phyloP scores from a whole-genome alignment of 1,140 invertebrate species.

The Mamestra configurata region DNA sequence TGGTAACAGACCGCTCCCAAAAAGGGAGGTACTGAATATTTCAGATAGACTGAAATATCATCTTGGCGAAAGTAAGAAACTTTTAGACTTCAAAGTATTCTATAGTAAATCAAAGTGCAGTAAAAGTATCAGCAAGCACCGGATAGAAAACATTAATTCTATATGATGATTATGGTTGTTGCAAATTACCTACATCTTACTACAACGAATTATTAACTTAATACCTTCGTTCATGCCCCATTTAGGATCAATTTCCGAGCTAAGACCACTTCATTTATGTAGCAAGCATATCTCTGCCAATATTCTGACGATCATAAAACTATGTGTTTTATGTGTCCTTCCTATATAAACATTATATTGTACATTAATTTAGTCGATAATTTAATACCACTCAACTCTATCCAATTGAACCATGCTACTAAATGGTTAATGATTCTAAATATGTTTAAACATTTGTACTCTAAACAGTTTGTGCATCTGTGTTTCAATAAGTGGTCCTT shows the following conservation, averaged over 20 bases:
- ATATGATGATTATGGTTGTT: no score
- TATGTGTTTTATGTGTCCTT: not conserved
- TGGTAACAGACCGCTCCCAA: conserved; percentile 23
- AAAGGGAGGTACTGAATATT: conserved; percentile 31
- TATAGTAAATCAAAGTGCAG: not conserved
- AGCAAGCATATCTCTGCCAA: not conserved
- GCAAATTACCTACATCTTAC: no score
- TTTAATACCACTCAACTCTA: not conserved
- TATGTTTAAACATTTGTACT: not conserved
- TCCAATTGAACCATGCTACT: not conserved
- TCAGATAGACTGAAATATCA: not conserved
- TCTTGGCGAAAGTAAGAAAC: not conserved
- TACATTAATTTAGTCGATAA: not conserved
- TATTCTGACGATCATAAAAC: no score
- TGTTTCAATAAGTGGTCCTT: not conserved
- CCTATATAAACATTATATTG: not conserved
- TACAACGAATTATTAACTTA: not conserved
- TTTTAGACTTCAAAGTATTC: not conserved
- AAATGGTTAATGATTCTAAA: not conserved
- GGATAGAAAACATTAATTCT: not conserved
- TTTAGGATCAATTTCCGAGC: not conserved
- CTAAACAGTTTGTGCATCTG: not conserved
- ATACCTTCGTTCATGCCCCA: not conserved
- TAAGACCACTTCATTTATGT: not conserved
- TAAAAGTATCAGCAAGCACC: not conserved